phyloP scores from a whole-genome alignment of 2,888 invertebrate species.

The Seira musarum region DNA sequence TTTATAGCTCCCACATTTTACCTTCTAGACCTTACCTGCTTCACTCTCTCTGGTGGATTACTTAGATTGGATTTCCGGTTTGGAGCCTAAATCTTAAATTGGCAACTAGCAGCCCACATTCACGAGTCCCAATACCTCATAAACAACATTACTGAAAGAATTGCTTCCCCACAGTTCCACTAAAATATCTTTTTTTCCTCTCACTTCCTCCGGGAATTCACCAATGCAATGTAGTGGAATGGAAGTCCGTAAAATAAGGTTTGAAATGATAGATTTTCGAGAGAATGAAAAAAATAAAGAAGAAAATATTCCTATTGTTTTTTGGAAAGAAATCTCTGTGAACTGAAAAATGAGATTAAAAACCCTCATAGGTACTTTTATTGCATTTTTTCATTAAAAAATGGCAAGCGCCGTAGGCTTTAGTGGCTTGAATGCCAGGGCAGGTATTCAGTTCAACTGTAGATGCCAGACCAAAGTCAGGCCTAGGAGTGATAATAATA shows the following conservation, averaged over 20 bases:
- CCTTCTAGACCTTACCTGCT: neutral
- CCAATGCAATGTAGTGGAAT: no score
- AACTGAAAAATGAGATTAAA: no score
- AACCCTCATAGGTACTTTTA: no score
- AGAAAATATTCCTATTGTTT: no score
- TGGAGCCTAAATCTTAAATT: constrained; percentile 28
- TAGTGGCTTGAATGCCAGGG: neutral
- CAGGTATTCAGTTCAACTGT: neutral
- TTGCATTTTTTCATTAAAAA: no score
- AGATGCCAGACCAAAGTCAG: neutral
- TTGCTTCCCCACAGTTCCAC: constrained; percentile 13
- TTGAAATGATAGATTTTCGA: constrained; percentile 37
- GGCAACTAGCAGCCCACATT: constrained; percentile 36
- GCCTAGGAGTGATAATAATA: neutral
- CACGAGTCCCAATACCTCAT: no score
- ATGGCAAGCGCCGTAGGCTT: neutral
- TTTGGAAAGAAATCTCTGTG: no score
- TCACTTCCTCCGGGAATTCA: neutral
- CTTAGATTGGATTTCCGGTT: constrained; percentile 28
- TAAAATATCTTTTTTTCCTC: constrained; percentile 13
- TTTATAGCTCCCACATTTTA: neutral
- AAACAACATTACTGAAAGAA: no score
- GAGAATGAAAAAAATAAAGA: no score
- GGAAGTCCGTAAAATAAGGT: no score
- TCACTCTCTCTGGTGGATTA: neutral